Evolutionary conservation across 2,113 vertebrate genomes (phyloP).

Genomic region (Laticauda laticaudata): DNA sequence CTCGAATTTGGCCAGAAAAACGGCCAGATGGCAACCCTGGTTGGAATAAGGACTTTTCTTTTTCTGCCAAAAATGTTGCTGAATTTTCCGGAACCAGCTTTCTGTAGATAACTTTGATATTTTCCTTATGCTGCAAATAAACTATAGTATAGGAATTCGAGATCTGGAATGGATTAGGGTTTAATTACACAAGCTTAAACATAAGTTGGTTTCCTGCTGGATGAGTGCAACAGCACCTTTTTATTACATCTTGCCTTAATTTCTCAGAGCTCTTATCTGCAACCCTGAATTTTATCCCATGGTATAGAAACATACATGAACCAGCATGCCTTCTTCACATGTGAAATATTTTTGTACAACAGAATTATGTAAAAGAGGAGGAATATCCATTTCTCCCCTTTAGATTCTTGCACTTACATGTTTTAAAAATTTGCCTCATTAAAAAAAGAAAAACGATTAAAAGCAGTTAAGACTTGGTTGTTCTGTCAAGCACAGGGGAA

Average conservation of each 20-base stretch:
- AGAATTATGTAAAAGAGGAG: not conserved
- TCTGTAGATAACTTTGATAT: not conserved
- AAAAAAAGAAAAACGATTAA: not conserved
- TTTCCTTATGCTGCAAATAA: not conserved
- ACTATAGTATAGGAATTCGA: constrained; percentile 6
- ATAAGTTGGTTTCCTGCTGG: not conserved
- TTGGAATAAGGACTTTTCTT: not conserved
- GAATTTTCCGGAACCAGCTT: too few species aligned
- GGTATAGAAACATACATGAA: not conserved
- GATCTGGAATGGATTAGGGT: not conserved
- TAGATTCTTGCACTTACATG: not conserved
- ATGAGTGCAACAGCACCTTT: not conserved
- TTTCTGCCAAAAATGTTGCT: not conserved
- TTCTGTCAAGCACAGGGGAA: not conserved
- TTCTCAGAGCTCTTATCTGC: not conserved
- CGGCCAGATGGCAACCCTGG: too few species aligned
- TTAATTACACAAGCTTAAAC: not conserved
- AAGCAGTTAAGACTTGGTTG: not conserved
- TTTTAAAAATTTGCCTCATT: not conserved
- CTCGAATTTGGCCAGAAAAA: too few species aligned
- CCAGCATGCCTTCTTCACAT: not conserved
- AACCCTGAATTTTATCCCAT: not conserved
- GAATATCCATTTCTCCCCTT: not conserved
- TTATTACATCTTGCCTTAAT: not conserved
- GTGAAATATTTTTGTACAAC: not conserved